These are phyloP conservation scores for Drosophila tani DNA, from an alignment of 1,140 invertebrate species.

Conservation along the genomic window DNA sequence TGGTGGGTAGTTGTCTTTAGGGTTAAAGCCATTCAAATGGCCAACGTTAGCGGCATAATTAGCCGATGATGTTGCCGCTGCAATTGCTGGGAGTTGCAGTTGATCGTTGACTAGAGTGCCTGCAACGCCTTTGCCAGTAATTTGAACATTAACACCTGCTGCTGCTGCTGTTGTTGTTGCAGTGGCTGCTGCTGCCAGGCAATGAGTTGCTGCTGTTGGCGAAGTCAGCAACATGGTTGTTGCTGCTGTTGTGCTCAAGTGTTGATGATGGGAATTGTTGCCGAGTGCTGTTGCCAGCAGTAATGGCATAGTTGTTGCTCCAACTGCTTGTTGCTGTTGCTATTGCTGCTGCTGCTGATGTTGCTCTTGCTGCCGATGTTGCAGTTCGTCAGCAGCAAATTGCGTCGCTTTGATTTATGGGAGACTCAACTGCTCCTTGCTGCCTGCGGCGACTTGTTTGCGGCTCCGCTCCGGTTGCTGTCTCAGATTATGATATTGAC, in stretches of 20 bases:
- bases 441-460: conserved; percentile 70
- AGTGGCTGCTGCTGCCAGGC: conserved; percentile 30
- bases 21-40: conserved; percentile 82
- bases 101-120: conserved; percentile 69
- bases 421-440: conserved; percentile 59
- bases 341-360: conserved; percentile 33
- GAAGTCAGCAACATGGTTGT: conserved; percentile 63
- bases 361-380: conserved; percentile 39
- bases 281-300: conserved; percentile 66
- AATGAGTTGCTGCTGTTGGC: conserved; percentile 44
- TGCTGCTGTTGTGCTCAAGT: conserved; percentile 50
- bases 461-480: conserved; percentile 55
- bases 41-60: conserved; percentile 77
- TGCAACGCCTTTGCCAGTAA: conserved; percentile 78
- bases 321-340: conserved; percentile 31
- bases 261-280: conserved; percentile 69
- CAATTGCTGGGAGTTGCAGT: conserved; percentile 47
- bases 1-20: conserved; percentile 68
- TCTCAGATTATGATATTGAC: conserved; percentile 84
- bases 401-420: conserved; percentile 83
- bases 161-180: conserved; percentile 47
- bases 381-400: conserved; percentile 83
- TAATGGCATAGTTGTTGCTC: conserved; percentile 63
- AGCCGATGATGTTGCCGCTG: conserved; percentile 56
- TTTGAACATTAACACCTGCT: conserved; percentile 83